A percentile compares a stretch with the other conserved stretches of the same genome.
phyloP scores from a whole-genome alignment of 1,140 invertebrate genomes.

The Calycopis cecrops region DNA sequence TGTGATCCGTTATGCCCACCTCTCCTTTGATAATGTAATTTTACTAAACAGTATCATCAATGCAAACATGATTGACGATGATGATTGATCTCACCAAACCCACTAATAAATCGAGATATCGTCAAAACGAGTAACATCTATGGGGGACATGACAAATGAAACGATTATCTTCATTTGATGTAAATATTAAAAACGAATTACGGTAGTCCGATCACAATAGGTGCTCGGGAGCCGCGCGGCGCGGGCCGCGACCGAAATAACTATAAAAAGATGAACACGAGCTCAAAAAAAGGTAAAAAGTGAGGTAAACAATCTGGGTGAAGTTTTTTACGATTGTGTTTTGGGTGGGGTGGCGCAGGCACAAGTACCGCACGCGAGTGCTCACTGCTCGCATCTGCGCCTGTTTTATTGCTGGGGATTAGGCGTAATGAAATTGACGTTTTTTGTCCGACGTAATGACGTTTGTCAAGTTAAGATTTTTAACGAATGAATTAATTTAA shows the following conservation, averaged over 20 bases:
- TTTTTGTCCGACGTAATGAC: constrained; percentile 4
- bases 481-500: no score
- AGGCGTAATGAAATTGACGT: constrained; percentile 13
- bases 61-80: no score
- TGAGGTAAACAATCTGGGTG: constrained; percentile 68
- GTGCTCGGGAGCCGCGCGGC: constrained; percentile 46
- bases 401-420: constrained; percentile 25
- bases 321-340: constrained; percentile 53
- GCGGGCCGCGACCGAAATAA: constrained; percentile 61
- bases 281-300: constrained; percentile 70
- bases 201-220: constrained; percentile 50
- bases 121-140: not conserved
- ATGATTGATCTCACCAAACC: not conserved
- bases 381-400: constrained; percentile 37
- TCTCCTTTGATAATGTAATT: no score
- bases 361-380: constrained; percentile 53
- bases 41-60: no score
- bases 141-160: constrained; percentile 24
- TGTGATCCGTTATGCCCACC: no score
- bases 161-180: constrained; percentile 55
- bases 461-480: no score
- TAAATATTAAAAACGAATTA: constrained; percentile 65
- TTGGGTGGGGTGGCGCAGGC: constrained; percentile 56
- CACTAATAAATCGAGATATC: not conserved
- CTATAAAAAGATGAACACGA: constrained; percentile 57